Evolutionary conservation across 53 echinoderm and acorn worm species (phyloP).

Genomic region (Henricia sp.): DNA sequence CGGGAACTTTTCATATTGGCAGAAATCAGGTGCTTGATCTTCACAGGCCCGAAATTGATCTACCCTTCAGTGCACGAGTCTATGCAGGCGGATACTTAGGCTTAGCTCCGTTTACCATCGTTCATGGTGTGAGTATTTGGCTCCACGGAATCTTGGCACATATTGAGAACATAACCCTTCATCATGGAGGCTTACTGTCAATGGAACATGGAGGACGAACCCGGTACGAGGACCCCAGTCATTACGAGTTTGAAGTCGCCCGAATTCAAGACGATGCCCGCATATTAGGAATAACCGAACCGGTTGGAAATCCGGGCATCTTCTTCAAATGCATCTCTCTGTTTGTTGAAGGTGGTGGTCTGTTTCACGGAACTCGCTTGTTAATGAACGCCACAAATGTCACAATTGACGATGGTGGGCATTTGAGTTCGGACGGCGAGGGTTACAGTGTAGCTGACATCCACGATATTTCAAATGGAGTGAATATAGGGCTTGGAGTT

Average conservation of each 20-base stretch:
- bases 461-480: conserved; percentile 43
- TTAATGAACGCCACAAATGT: conserved; percentile 69
- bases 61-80: conserved; percentile 88
- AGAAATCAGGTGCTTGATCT: conserved; percentile 78
- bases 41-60: conserved; percentile 84
- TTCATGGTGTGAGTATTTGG: conserved; percentile 91
- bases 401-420: conserved; percentile 92
- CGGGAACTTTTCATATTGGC: conserved; percentile 85
- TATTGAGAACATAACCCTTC: conserved; percentile 73
- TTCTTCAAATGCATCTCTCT: conserved; percentile 63
- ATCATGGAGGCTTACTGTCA: conserved; percentile 77
- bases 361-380: conserved; percentile 71
- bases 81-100: conserved; percentile 86
- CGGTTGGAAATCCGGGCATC: conserved; percentile 74
- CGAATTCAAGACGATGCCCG: conserved; percentile 71
- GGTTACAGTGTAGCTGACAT: conserved; percentile 75
- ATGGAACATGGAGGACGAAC: conserved; percentile 91
- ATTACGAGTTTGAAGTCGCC: conserved; percentile 71
- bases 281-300: conserved; percentile 71
- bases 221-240: conserved; percentile 67
- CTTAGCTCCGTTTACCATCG: conserved; percentile 82
- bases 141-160: conserved; percentile 80
- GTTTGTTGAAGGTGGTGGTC: conserved; percentile 83
- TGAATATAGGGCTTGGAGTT: conserved; percentile 77
- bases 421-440: conserved; percentile 64